Base-by-base conservation (phyloP, 2,888 invertebrate species). In the Diogma glabrata region DNA sequence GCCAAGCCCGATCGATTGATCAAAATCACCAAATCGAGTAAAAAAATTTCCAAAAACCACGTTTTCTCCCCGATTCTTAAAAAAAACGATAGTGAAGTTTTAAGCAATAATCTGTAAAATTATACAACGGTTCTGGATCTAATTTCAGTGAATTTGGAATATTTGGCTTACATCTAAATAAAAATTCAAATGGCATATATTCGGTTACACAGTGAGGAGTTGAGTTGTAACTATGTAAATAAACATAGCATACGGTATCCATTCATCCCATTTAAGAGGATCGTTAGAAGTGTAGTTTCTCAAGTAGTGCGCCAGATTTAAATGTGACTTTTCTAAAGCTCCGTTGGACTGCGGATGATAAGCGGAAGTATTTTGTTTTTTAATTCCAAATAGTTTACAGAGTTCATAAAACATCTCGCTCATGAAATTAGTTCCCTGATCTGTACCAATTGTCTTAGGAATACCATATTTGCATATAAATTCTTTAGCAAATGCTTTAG, bases 181-280 rank as follows among this genome's bases (percentile, higher is more conserved):
- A 36, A 38, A 62, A 45, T 57, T 63, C 61, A 47, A 59, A 61
- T 12, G 62, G 61, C 4, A 59, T 57, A 26, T 53, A 61, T 12
- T 56, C 57, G 3, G 61, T 62, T 1, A 59, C 53, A 14, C 53
- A 52, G 51, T 64, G 63, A 57, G 40, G 40, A 3, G 40, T 54
- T 2, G 57, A 57, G 40, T 61, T 60, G 45, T 61, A 62, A 1
- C n/a, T n/a, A n/a, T n/a, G n/a, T n/a, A 38, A 4, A 19, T 38
- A 16, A 38, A 38, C 38, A 38, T 16, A 38, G 17, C 17, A 16
- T 38, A 38, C 3, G 38, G 58, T 57, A 46, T 61, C 60, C 57
- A 61, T 45, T 59, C 53, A 49, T 65, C 63, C 63, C 64, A 66
- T 52, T 64, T 58, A 3, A 51, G 51, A 55, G 60, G 59, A n/a